A percentile compares a stretch with the other conserved stretches of the same genome.
Evolutionary conservation across 2,113 vertebrate species (phyloP).

Genomic region (Brachirus orientalis): DNA sequence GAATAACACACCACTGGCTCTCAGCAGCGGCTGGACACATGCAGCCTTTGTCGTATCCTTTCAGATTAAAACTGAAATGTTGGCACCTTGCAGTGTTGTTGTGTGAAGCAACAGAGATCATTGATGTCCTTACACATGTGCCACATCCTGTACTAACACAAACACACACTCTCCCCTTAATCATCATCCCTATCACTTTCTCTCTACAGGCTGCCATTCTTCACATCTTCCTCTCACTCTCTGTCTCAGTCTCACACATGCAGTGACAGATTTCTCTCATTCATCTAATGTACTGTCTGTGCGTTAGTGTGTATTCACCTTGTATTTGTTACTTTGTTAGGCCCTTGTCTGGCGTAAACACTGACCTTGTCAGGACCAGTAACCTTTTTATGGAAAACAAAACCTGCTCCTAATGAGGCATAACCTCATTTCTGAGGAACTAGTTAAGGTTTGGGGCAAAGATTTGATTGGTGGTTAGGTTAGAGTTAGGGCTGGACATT

Average conservation of each 20-base stretch:
- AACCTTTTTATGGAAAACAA: no score
- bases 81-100: neutral
- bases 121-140: constrained; percentile 6
- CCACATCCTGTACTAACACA: neutral
- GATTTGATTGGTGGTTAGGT: no score
- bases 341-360: no score
- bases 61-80: neutral
- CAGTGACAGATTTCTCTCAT: constrained; percentile 32
- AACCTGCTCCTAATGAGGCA: no score
- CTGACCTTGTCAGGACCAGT: no score
- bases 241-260: constrained; percentile 1
- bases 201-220: neutral
- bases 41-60: neutral
- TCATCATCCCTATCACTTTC: constrained; percentile 15
- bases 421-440: no score
- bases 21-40: neutral
- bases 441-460: no score
- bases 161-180: neutral
- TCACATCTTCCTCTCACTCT: constrained; percentile 13
- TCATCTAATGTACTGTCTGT: constrained; percentile 13
- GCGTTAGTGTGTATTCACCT: no score
- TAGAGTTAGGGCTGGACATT: no score
- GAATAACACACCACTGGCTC: no score
- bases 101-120: neutral
- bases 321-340: no score